These are phyloP conservation scores for Slavum lentiscoides DNA, from an alignment of 2,888 invertebrate genomes.

Conservation along the genomic window DNA sequence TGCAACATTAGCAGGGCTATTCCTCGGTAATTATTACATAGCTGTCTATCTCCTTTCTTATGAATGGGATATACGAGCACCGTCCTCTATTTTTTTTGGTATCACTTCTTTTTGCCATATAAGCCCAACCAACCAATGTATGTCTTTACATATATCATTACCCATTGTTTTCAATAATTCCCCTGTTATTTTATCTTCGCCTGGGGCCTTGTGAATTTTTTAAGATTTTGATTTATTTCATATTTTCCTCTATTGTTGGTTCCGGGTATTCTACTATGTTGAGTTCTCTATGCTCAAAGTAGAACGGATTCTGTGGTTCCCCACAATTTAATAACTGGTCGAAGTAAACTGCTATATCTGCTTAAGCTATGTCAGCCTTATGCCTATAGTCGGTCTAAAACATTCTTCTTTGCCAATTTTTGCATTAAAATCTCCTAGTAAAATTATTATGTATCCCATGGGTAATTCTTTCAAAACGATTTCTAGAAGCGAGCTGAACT, in stretches of 20 bases:
- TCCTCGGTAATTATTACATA: too few relatives aligned
- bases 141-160: neutral
- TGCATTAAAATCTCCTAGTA: neutral
- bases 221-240: neutral
- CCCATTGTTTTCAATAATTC: neutral
- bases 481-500: neutral
- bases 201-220: neutral
- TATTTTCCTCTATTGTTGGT: neutral
- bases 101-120: conserved; percentile 8
- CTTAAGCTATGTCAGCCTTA: neutral
- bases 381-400: neutral
- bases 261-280: neutral
- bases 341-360: neutral
- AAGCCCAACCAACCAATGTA: neutral
- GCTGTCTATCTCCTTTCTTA: neutral
- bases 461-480: neutral
- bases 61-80: neutral
- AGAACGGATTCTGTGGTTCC: neutral
- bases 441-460: neutral
- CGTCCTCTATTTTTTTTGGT: conserved; percentile 1
- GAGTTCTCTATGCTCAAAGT: neutral
- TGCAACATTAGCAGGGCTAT: too few relatives aligned
- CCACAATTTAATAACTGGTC: neutral
- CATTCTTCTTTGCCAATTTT: neutral
- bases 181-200: neutral